Evolutionary conservation across 2,797 vertebrate genomes (phyloP).

Genomic region (Gallinago solitaria): DNA sequence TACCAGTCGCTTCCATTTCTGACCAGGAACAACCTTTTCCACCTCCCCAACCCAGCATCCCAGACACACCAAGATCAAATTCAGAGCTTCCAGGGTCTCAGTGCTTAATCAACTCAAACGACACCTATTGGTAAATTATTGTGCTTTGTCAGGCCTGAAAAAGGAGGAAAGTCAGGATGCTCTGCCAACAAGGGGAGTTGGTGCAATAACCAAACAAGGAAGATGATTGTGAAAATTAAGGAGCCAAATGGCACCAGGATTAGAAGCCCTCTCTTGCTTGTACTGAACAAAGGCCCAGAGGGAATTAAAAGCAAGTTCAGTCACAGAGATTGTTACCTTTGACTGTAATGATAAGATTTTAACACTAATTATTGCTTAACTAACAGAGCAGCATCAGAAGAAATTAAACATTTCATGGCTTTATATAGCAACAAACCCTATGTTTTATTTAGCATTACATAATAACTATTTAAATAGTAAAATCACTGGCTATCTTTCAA

Average conservation of each 20-base stretch:
- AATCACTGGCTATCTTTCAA: background rate
- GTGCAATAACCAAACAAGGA: conserved; percentile 71
- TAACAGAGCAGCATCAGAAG: conserved; percentile 42
- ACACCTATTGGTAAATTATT: conserved; percentile 71
- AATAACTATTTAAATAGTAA: background rate
- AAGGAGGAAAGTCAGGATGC: conserved; percentile 18
- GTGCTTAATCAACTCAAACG: conserved; percentile 75
- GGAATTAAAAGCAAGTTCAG: conserved; percentile 37
- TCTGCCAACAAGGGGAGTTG: conserved; percentile 53
- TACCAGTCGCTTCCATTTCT: background rate
- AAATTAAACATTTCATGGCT: conserved; percentile 20
- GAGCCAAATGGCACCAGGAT: conserved; percentile 40
- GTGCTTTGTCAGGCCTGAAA: conserved; percentile 54
- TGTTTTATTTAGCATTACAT: conserved; percentile 1
- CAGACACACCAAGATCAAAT: conserved; percentile 76
- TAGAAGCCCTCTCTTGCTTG: conserved; percentile 31
- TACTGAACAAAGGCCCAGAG: background rate
- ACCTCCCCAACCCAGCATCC: background rate
- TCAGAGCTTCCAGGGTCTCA: conserved; percentile 50
- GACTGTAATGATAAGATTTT: conserved; percentile 21
- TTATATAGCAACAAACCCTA: conserved; percentile 1
- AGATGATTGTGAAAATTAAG: conserved; percentile 68
- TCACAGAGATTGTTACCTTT: conserved; percentile 32
- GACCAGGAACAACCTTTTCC: background rate
- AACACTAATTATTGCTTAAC: conserved; percentile 38